Evolutionary conservation across 2,797 vertebrate genomes (phyloP).

Genomic region (Sebastes umbrosus): DNA sequence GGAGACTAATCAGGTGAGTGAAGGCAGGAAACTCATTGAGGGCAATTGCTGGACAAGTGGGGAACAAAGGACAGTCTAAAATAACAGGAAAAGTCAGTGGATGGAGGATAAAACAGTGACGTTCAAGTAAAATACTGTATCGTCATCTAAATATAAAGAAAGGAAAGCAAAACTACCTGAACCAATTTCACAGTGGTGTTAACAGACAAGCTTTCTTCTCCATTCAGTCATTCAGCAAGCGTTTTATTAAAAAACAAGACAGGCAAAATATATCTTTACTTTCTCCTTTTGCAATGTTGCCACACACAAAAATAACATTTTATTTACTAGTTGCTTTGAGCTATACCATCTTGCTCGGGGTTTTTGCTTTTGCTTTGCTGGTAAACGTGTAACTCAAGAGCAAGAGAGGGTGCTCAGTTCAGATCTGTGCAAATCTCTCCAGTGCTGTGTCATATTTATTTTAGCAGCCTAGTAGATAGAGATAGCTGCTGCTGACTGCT

Average conservation of each 20-base stretch:
- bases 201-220: neutral
- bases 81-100: neutral
- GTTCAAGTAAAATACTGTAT: neutral
- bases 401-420: slow-evolving; percentile 40
- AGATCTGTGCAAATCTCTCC: slow-evolving; percentile 60
- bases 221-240: neutral
- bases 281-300: neutral
- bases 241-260: neutral
- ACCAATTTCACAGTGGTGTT: neutral
- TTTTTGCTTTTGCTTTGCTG: slow-evolving; percentile 20
- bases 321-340: slow-evolving; percentile 24
- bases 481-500: slow-evolving; percentile 65
- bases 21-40: neutral
- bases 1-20: neutral
- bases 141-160: neutral
- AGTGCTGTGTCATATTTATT: slow-evolving; percentile 72
- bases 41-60: neutral
- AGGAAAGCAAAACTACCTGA: neutral
- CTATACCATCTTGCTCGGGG: neutral
- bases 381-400: slow-evolving; percentile 28
- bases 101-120: neutral
- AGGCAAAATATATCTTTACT: neutral
- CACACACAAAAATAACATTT: neutral
- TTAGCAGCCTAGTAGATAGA: slow-evolving; percentile 63
- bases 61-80: neutral